Percentiles rank a stretch among this genome's conserved stretches.
Evolutionary conservation across 2,797 vertebrate species (phyloP).

Genomic region (Triplophysa bombifrons): DNA sequence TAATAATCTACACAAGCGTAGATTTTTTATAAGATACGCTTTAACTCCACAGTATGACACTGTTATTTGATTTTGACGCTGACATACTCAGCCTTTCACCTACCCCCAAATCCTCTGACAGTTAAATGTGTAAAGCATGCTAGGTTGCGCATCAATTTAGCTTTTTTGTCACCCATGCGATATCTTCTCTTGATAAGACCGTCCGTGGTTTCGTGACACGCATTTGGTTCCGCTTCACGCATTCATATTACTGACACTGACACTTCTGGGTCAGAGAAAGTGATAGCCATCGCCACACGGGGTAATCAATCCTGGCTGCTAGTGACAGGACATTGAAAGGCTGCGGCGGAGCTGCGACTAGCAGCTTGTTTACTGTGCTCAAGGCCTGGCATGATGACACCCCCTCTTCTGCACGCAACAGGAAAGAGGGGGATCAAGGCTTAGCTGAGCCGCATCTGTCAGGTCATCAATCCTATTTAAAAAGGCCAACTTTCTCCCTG

Average conservation of each 20-base stretch:
- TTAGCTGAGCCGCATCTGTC: conserved; percentile 61
- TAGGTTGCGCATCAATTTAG: conserved; percentile 66
- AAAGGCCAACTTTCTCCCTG: conserved; percentile 68
- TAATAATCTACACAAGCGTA: no score
- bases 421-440: conserved; percentile 40
- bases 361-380: conserved; percentile 49
- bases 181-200: conserved; percentile 62
- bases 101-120: conserved; percentile 56
- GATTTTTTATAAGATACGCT: no score
- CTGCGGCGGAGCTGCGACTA: conserved; percentile 9
- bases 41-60: no score
- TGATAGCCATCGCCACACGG: conserved; percentile 63
- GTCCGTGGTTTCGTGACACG: conserved; percentile 39
- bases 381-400: conserved; percentile 47
- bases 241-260: conserved; percentile 64
- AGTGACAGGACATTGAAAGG: conserved; percentile 54
- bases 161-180: conserved; percentile 64
- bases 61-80: no score
- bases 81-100: background rate
- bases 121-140: conserved; percentile 63
- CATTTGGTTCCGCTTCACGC: conserved; percentile 22
- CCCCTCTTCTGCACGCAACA: conserved; percentile 29
- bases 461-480: conserved; percentile 79
- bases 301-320: conserved; percentile 64
- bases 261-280: conserved; percentile 75